Conservation (phyloP, 2,888 invertebrate species). For the Aphodius granarius region DNA sequence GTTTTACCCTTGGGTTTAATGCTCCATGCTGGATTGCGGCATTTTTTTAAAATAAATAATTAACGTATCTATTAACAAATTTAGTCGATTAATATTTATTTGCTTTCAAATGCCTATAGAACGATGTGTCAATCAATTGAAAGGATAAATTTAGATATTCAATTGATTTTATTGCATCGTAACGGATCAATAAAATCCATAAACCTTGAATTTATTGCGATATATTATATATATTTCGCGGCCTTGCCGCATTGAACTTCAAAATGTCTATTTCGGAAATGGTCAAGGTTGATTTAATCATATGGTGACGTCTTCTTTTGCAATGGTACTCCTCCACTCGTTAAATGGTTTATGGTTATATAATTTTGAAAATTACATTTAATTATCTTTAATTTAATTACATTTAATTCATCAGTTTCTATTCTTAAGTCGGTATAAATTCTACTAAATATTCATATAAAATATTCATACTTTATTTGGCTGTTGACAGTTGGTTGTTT, state of each 20-base stretch:
- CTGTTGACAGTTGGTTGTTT: too few species aligned
- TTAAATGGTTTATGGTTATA: not conserved
- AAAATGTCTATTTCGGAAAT: not conserved
- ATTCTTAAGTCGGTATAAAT: too few species aligned
- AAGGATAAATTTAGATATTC: not conserved
- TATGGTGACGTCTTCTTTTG: not conserved
- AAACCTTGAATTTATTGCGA: not conserved
- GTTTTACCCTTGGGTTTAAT: not conserved
- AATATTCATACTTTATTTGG: too few species aligned
- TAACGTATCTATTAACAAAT: not conserved
- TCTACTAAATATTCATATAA: too few species aligned
- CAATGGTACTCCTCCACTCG: not conserved
- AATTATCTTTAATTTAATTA: too few species aligned
- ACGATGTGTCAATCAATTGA: not conserved
- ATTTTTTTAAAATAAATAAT: not conserved
- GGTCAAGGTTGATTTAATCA: not conserved
- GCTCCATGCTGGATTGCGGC: not conserved
- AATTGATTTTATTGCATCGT: not conserved
- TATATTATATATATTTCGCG: not conserved
- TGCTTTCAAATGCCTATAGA: not conserved
- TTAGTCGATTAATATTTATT: not conserved
- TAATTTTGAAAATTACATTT: not conserved
- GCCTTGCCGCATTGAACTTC: not conserved
- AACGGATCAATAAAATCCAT: not conserved
- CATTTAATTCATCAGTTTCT: too few species aligned